Base-by-base conservation (phyloP, 2,797 vertebrate species). In the Numenius phaeopus region DNA sequence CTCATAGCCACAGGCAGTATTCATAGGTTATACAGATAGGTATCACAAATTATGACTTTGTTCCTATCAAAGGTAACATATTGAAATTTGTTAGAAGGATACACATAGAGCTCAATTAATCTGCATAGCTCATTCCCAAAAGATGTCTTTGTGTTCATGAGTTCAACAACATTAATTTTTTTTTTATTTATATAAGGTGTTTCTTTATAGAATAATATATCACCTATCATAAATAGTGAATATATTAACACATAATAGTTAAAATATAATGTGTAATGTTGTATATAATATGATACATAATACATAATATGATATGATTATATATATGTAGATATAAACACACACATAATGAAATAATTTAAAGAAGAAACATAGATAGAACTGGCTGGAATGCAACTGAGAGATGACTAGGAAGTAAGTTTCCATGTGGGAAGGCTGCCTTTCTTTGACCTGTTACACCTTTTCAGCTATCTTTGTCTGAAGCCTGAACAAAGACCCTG, bases 221-320 rank as follows among this genome's bases (percentile, higher is more conserved):
- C 0, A 13, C 10, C 2, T 11, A 12, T 19, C 1, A 37, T 9
- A 66, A n/a, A 22, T 4, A 69, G 21, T 14, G 27, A 19, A 9
- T 1, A 0, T 10, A 12, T 23, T 27, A 15, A 21, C 18, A 42
- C 10, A 46, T 4, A 13, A 16, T 32, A 67, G 15, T 15, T 40
- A 66, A 17, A 42, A 29, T 11, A 30, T 27, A 24, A 14, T 27
- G 4, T 32, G 1, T 10, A 44, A 10, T 24, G 4, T 14, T 47
- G 18, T 17, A 14, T 62, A 12, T 11, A 73, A 23, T 9, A 10
- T 14, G 22, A 39, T n/a, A 13, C 1, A 5, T 40, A 5, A 24
- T 34, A 34, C 1, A 16, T 32, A 2, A 39, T 15, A 30, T 3
- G 1, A 44, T 67, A 5, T 47, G 1, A 23, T 62, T 57, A 11